Conservation (phyloP, 2,888 invertebrate genomes). For the Cryptophagus acutangulus region DNA sequence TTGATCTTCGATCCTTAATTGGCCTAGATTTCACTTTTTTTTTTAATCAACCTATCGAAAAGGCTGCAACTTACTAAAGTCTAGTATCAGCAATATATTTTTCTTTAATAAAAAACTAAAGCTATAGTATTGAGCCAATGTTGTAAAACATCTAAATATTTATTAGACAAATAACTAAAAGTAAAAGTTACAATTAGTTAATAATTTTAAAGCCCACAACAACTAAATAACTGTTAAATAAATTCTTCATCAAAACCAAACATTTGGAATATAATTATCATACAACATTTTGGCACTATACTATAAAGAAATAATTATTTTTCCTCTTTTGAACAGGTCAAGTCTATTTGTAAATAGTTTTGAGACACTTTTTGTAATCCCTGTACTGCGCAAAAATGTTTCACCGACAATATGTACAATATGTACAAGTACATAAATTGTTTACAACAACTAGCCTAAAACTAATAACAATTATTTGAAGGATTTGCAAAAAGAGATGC, state of each 20-base stretch:
- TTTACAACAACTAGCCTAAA: constrained; percentile 36
- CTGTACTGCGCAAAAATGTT: too few relatives aligned
- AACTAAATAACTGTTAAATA: too few relatives aligned
- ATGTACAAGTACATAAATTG: constrained; percentile 35
- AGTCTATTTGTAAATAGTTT: background rate
- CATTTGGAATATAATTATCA: too few relatives aligned
- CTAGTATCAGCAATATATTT: constrained; percentile 23
- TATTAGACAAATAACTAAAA: too few relatives aligned
- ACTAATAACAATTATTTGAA: constrained; percentile 24
- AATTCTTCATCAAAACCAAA: too few relatives aligned
- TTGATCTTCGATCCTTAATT: constrained; percentile 19
- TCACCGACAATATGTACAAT: constrained; percentile 41
- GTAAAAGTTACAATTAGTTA: too few relatives aligned
- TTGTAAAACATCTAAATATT: constrained; percentile 15
- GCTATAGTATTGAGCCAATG: constrained; percentile 27
- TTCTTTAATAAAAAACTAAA: constrained; percentile 12
- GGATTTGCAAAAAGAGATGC: constrained; percentile 26
- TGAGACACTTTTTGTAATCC: background rate
- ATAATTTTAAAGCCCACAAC: too few relatives aligned
- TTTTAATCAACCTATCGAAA: constrained; percentile 8
- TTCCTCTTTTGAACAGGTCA: constrained; percentile 5
- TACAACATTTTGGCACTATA: constrained; percentile 29
- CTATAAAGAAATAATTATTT: constrained; percentile 15
- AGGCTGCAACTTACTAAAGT: constrained; percentile 18
- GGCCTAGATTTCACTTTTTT: constrained; percentile 15